Evolutionary conservation across 2,888 invertebrate genomes (phyloP).

Genomic region (Torymus texanus): DNA sequence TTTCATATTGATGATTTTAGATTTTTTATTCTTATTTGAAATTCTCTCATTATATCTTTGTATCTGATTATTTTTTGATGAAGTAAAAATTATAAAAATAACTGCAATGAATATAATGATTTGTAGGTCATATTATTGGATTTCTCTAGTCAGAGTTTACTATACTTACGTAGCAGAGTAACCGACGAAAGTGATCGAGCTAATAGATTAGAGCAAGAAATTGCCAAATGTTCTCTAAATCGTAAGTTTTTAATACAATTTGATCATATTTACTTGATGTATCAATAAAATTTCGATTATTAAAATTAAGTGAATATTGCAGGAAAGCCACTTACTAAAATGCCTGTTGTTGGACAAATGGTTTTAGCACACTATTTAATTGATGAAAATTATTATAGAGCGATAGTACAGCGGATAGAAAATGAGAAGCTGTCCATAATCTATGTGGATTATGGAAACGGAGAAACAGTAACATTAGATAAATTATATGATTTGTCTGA

Average conservation of each 20-base stretch:
- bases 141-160: slow-evolving; percentile 59
- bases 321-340: slow-evolving; percentile 61
- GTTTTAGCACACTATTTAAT: slow-evolving; percentile 66
- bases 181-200: slow-evolving; percentile 59
- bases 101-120: no score
- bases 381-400: slow-evolving; percentile 70
- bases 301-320: slow-evolving; percentile 34
- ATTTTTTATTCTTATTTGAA: background rate
- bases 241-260: slow-evolving; percentile 57
- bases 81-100: no score
- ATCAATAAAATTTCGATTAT: slow-evolving; percentile 16
- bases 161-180: slow-evolving; percentile 65
- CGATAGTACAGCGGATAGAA: slow-evolving; percentile 64
- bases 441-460: slow-evolving; percentile 72
- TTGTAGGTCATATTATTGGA: slow-evolving; percentile 64
- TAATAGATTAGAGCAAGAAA: slow-evolving; percentile 63
- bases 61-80: no score
- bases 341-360: slow-evolving; percentile 65
- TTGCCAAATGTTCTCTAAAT: slow-evolving; percentile 64
- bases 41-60: no score
- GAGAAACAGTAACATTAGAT: slow-evolving; percentile 59
- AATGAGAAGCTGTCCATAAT: slow-evolving; percentile 59
- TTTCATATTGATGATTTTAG: no score
- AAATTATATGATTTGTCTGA: slow-evolving; percentile 63
- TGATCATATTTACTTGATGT: slow-evolving; percentile 2